Percentiles rank a stretch among this genome's conserved stretches.
phyloP scores from a whole-genome alignment of 1,140 invertebrate genomes.

The Drosophila asahinai region DNA sequence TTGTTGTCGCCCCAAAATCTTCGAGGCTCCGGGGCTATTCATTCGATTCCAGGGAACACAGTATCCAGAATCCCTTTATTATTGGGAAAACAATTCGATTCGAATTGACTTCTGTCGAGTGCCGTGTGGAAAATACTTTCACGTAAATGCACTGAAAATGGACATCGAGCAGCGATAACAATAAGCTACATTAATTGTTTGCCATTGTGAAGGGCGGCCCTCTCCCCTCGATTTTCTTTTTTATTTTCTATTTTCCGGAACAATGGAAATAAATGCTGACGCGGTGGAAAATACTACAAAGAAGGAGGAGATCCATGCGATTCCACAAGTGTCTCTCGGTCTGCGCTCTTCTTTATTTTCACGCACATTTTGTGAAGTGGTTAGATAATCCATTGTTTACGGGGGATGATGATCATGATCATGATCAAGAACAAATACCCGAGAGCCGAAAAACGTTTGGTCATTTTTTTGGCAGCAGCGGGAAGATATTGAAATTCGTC shows the following conservation, averaged over 20 bases:
- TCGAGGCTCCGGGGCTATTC: slow-evolving; percentile 32
- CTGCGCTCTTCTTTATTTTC: slow-evolving; percentile 61
- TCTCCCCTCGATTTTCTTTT: background rate
- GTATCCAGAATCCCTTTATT: slow-evolving; percentile 39
- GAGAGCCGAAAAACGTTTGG: slow-evolving; percentile 65
- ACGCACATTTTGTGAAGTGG: slow-evolving; percentile 74
- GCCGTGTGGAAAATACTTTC: slow-evolving; percentile 67
- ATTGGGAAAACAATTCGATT: slow-evolving; percentile 81
- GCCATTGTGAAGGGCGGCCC: slow-evolving; percentile 58
- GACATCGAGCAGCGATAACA: slow-evolving; percentile 57
- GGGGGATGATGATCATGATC: slow-evolving; percentile 40
- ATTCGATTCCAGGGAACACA: slow-evolving; percentile 58
- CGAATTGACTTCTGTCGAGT: slow-evolving; percentile 83
- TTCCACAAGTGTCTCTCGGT: slow-evolving; percentile 59
- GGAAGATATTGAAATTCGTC: slow-evolving; percentile 58
- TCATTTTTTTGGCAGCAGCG: slow-evolving; percentile 65
- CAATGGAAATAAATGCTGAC: slow-evolving; percentile 64
- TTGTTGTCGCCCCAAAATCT: slow-evolving; percentile 46
- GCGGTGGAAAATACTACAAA: slow-evolving; percentile 20
- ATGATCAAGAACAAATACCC: slow-evolving; percentile 21
- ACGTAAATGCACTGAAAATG: slow-evolving; percentile 52
- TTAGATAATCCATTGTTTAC: slow-evolving; percentile 84
- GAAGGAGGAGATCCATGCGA: slow-evolving; percentile 46
- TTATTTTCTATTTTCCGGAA: slow-evolving; percentile 34
- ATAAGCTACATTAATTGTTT: slow-evolving; percentile 79